Evolutionary conservation across 2,888 invertebrate genomes (phyloP).

Genomic region (Polydesmus complanatus): DNA sequence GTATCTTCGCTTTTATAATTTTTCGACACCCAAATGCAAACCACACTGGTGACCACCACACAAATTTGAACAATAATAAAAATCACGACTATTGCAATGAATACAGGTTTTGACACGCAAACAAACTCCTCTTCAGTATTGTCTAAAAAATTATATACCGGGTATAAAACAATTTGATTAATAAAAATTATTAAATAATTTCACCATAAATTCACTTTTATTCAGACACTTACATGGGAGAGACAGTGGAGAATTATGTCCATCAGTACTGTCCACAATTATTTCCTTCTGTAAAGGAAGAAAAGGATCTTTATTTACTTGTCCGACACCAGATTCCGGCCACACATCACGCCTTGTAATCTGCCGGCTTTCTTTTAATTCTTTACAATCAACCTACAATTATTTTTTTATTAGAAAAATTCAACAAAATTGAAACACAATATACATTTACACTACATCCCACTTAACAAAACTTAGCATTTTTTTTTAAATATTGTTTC

Average conservation of each 20-base stretch:
- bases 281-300: constrained; percentile 24
- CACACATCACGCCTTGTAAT: constrained; percentile 23
- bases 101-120: constrained; percentile 9
- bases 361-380: constrained; percentile 27
- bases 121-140: constrained; percentile 5
- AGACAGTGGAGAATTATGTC: neutral
- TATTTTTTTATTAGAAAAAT: neutral
- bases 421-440: neutral
- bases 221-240: neutral
- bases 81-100: constrained; percentile 1
- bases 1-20: constrained; percentile 3
- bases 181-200: neutral
- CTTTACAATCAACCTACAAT: constrained; percentile 34
- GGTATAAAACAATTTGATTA: no score
- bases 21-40: constrained; percentile 16
- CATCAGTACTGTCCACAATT: constrained; percentile 22
- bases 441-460: neutral
- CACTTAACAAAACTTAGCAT: no score
- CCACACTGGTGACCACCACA: constrained; percentile 17
- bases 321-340: constrained; percentile 4
- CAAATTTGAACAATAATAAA: constrained; percentile 16
- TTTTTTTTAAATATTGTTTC: no score
- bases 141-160: neutral
- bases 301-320: constrained; percentile 18
- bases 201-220: no score